phyloP scores from a whole-genome alignment of 2,797 vertebrate species.

The Lagocephalus sceleratus region DNA sequence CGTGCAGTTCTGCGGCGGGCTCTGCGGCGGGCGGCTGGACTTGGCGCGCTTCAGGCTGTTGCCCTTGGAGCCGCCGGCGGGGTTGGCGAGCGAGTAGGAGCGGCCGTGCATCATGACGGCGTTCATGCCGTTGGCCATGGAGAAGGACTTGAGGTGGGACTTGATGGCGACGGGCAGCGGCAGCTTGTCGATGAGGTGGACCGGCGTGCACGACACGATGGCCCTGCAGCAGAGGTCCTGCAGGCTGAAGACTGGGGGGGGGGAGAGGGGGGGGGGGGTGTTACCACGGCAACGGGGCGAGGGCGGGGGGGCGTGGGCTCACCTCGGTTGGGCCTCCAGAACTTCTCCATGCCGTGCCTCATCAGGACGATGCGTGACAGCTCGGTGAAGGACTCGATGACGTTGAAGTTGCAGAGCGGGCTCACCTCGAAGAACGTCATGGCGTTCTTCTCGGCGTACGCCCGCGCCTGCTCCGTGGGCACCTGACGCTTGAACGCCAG shows the following conservation, averaged over 20 bases:
- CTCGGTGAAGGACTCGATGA: slow-evolving; percentile 97
- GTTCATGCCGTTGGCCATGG: slow-evolving; percentile 98
- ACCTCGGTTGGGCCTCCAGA: slow-evolving; percentile 98
- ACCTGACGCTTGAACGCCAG: slow-evolving; percentile 96
- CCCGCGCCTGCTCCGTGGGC: slow-evolving; percentile 92
- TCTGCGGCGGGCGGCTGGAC: slow-evolving; percentile 91
- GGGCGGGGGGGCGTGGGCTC: slow-evolving; percentile 5
- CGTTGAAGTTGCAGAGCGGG: slow-evolving; percentile 97
- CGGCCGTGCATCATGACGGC: slow-evolving; percentile 98
- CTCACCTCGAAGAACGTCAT: slow-evolving; percentile 99
- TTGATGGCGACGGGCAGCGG: slow-evolving; percentile 94
- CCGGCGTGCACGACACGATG: slow-evolving; percentile 94
- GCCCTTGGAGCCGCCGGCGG: slow-evolving; percentile 83
- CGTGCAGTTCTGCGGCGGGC: slow-evolving; percentile 93
- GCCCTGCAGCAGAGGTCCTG: slow-evolving; percentile 96
- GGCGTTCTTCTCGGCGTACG: slow-evolving; percentile 95
- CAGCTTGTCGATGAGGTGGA: slow-evolving; percentile 95
- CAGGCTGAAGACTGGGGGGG: slow-evolving; percentile 86
- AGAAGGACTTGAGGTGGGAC: slow-evolving; percentile 96
- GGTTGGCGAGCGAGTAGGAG: slow-evolving; percentile 86
- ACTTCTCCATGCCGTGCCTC: slow-evolving; percentile 99
- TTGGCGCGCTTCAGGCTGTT: slow-evolving; percentile 96
- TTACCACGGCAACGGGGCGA: no score
- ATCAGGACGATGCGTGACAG: slow-evolving; percentile 96
- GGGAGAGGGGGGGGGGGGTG: background rate